phyloP scores from a whole-genome alignment of 2,113 vertebrate genomes.

The Bufo gargarizans region DNA sequence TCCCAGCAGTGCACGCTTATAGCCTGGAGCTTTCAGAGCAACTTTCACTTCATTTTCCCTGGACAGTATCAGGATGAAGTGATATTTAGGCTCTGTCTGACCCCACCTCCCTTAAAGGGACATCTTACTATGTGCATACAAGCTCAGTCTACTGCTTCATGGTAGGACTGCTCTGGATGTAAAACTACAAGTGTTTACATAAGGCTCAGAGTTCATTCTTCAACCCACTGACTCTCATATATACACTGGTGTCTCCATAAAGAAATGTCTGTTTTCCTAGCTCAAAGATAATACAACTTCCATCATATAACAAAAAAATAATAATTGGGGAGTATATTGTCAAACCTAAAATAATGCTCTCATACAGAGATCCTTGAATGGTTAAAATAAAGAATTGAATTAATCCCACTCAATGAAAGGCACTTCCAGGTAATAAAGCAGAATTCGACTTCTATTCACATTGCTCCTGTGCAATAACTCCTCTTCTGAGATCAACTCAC shows the following conservation, averaged over 20 bases:
- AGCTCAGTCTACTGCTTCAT: not conserved
- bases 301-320: not conserved
- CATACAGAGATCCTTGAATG: too few species aligned
- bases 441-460: not conserved
- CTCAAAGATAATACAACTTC: not conserved
- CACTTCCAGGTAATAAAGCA: not conserved
- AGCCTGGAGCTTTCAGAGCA: not conserved
- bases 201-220: not conserved
- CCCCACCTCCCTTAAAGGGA: conserved; percentile 52
- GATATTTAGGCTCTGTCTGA: conserved; percentile 45
- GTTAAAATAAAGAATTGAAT: too few species aligned
- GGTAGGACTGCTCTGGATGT: not conserved
- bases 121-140: not conserved
- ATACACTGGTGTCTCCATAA: not conserved
- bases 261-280: not conserved
- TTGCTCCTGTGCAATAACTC: not conserved
- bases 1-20: not conserved
- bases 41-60: conserved; percentile 55
- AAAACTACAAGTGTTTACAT: not conserved
- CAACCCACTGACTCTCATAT: not conserved
- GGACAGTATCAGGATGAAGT: conserved; percentile 51
- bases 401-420: too few species aligned
- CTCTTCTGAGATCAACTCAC: not conserved
- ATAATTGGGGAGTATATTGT: not conserved
- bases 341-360: too few species aligned